phyloP scores from a whole-genome alignment of 2,113 vertebrate species.

The Paracanthobrama guichenoti region DNA sequence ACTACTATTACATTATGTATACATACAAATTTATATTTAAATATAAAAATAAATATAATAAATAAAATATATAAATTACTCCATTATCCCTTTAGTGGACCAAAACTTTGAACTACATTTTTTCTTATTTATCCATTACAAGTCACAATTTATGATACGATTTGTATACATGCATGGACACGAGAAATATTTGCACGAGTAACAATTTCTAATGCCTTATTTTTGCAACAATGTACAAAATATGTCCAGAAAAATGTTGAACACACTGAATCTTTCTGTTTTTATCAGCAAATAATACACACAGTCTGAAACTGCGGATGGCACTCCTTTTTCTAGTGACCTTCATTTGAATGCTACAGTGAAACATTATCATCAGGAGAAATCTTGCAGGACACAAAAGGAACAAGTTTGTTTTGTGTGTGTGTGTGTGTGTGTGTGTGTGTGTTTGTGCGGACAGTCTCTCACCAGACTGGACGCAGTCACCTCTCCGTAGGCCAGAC shows the following conservation, averaged over 20 bases:
- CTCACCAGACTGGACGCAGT: constrained; percentile 92
- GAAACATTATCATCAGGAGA: not conserved
- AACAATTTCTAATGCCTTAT: not conserved
- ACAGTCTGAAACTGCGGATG: not conserved
- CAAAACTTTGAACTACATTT: not conserved
- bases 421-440: constrained; percentile 5
- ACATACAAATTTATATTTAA: not conserved
- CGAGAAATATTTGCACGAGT: not conserved
- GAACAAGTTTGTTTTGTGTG: not conserved
- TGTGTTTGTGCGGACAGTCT: constrained; percentile 14
- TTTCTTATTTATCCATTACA: not conserved
- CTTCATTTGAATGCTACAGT: not conserved
- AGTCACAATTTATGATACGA: not conserved
- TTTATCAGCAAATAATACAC: not conserved
- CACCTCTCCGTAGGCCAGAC: constrained; percentile 87
- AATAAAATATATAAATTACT: not conserved
- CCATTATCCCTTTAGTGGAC: not conserved
- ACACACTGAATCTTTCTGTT: not conserved
- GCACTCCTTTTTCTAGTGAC: not conserved
- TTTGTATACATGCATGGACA: not conserved
- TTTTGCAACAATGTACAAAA: not conserved
- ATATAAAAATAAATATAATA: not conserved
- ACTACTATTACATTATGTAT: not conserved
- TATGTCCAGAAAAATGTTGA: not conserved
- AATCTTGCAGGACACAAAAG: not conserved